phyloP scores from a whole-genome alignment of 1,140 invertebrate genomes.

The Steinernema feltiae region DNA sequence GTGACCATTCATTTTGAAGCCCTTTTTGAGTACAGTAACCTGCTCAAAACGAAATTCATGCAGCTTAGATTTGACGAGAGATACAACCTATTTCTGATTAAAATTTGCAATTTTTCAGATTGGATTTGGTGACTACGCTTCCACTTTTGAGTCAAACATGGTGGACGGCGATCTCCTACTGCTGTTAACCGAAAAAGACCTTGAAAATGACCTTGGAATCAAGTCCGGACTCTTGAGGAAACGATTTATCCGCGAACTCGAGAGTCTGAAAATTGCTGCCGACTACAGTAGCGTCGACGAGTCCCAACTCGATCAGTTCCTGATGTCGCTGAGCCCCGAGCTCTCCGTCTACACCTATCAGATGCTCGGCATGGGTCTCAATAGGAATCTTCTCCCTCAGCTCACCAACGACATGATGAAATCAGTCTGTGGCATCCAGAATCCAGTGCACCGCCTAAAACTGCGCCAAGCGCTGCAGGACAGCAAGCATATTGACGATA shows the following conservation, averaged over 20 bases:
- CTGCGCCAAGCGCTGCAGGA: constrained; percentile 79
- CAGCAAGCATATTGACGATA: constrained; percentile 57
- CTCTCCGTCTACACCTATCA: constrained; percentile 93
- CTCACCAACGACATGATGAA: constrained; percentile 83
- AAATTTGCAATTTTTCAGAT: constrained; percentile 65
- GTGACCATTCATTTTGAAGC: too few relatives aligned
- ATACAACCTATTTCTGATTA: neutral
- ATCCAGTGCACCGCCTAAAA: constrained; percentile 84
- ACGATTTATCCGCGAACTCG: constrained; percentile 86
- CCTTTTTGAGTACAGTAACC: too few relatives aligned
- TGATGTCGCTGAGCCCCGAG: constrained; percentile 77
- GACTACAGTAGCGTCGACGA: constrained; percentile 91
- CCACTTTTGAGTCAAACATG: constrained; percentile 78
- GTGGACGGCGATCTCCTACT: constrained; percentile 96
- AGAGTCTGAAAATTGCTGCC: constrained; percentile 80
- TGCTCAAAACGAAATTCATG: too few relatives aligned
- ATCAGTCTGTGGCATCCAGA: constrained; percentile 80
- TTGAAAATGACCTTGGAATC: constrained; percentile 84
- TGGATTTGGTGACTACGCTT: constrained; percentile 77
- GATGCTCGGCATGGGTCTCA: constrained; percentile 88
- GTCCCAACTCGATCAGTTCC: constrained; percentile 80
- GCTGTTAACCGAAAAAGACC: constrained; percentile 82
- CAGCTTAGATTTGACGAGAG: too few relatives aligned
- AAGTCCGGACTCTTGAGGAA: constrained; percentile 83
- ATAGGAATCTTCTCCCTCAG: constrained; percentile 64